Evolutionary conservation across 2,113 vertebrate genomes (phyloP).

Genomic region (Ranitomeya imitator): DNA sequence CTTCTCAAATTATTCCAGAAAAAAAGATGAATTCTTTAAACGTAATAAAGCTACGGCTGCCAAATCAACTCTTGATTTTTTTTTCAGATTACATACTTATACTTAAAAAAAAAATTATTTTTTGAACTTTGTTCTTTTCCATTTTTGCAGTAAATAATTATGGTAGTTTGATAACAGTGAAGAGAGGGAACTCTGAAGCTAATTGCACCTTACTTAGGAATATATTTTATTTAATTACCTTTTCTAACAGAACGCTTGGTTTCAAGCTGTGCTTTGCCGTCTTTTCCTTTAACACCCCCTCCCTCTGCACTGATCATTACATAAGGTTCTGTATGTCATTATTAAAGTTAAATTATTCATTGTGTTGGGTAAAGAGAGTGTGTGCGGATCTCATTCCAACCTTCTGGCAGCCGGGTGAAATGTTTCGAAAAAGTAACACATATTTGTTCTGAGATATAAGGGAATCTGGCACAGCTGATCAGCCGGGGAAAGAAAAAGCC

Average conservation of each 20-base stretch:
- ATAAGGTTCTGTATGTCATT: conserved; percentile 52
- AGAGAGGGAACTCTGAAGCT: conserved; percentile 27
- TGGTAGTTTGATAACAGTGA: background rate
- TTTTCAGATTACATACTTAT: background rate
- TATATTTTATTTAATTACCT: conserved; percentile 45
- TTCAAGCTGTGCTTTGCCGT: conserved; percentile 37
- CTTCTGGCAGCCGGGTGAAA: conserved; percentile 54
- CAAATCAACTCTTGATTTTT: background rate
- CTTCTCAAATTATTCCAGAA: too few relatives aligned
- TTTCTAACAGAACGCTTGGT: conserved; percentile 36
- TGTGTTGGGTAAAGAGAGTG: conserved; percentile 52
- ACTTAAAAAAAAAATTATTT: background rate
- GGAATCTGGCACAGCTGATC: conserved; percentile 35
- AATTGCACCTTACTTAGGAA: conserved; percentile 43
- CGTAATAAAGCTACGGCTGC: too few relatives aligned
- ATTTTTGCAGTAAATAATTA: conserved; percentile 27
- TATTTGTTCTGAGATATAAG: conserved; percentile 48
- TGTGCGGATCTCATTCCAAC: conserved; percentile 37
- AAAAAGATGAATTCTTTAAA: too few relatives aligned
- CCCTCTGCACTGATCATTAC: conserved; percentile 28
- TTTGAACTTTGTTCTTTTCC: background rate
- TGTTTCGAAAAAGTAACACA: conserved; percentile 48
- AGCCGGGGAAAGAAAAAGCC: conserved; percentile 19
- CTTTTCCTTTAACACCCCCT: conserved; percentile 19
- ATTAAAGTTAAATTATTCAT: conserved; percentile 58